phyloP scores from a whole-genome alignment of 1,140 invertebrate species.

The Drosophila triauraria region DNA sequence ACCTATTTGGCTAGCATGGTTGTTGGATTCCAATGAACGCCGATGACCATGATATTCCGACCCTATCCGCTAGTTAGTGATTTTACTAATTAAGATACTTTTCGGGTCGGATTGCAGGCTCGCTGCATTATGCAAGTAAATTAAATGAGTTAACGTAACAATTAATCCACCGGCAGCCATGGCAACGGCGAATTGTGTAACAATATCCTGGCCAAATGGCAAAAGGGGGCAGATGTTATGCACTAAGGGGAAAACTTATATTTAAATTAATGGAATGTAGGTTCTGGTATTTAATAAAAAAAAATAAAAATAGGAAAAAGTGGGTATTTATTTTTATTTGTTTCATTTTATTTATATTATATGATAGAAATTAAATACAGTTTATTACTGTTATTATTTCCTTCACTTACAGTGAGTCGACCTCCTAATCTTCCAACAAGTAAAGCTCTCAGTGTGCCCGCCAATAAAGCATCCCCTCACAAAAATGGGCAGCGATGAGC shows the following conservation, averaged over 20 bases:
- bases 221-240: background rate
- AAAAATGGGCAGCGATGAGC: conserved; percentile 46
- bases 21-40: conserved; percentile 11
- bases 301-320: no score
- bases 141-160: conserved; percentile 72
- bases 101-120: conserved; percentile 26
- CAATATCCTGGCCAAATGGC: conserved; percentile 36
- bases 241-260: background rate
- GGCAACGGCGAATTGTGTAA: conserved; percentile 67
- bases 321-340: no score
- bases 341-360: no score
- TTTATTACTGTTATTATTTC: background rate
- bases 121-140: conserved; percentile 52
- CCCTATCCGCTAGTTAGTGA: background rate
- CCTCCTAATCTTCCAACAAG: background rate
- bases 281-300: background rate
- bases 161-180: conserved; percentile 59
- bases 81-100: conserved; percentile 67
- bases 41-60: conserved; percentile 30
- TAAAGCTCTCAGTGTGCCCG: background rate
- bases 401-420: no score
- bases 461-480: conserved; percentile 28
- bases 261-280: background rate
- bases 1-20: conserved; percentile 44
- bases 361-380: no score